Evolutionary conservation across 2,113 vertebrate species (phyloP), one percentile per base, ranked within the genome.

Genomic region (Orientallactaga bullata): DNA sequence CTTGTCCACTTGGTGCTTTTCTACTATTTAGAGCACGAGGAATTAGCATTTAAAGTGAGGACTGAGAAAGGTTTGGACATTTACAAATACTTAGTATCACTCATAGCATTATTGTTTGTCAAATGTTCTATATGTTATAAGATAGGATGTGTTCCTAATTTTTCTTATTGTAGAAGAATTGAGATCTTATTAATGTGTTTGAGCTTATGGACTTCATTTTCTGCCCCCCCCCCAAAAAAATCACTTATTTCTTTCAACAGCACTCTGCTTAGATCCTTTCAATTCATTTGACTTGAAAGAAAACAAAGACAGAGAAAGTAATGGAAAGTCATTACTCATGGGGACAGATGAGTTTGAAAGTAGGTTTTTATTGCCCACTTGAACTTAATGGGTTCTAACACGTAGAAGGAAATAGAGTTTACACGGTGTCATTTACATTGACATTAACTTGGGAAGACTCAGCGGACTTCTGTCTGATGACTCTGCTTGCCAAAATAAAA

Each of bases 301-400:
- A 26, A 68, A 7, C 24, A 72, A 32, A 37, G 23, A 21, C 7
- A 85, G 39, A 65, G 60, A 65, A 77, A 76, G 71, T 90, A 77
- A 74, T 87, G 96, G 77, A 92, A 20, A 82, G 76, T 81, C 82
- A 92, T 96, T 92, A 96, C 74, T 96, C 85, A 93, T 58, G 84
- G 63, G 47, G 26, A 93, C 8, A 96, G 79, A 96, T 91, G 90
- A 93, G 79, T 88, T 93, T 91, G 90, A 92, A 96, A 97, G 86
- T 30, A 90, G 79, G 26, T 55, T 97, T 97, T 97, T 96, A 97
- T 94, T 89, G 83, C 94, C 86, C 93, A 95, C 96, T 97, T 97
- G 94, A 96, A 97, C 84, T 96, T 92, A 96, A 97, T 94, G 86
- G 83, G 68, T 90, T 94, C 90, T 71, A 96, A 68, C 86, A 84